Conservation (phyloP, 2,113 vertebrate species). For the Phyllostomus hastatus region DNA sequence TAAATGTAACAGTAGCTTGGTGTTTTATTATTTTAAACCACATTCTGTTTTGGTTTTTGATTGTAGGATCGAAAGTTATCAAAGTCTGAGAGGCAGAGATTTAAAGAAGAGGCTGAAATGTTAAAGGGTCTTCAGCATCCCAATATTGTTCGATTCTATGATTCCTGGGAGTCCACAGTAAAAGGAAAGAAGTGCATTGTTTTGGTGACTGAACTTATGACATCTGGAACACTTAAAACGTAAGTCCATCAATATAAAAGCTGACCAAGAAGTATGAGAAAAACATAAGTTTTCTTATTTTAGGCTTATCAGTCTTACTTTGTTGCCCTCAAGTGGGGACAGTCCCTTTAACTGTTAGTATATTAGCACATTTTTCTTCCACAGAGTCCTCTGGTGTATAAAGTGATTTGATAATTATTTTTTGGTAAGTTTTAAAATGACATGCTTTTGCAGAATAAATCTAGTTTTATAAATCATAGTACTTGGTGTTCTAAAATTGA, state of each 20-base stretch:
- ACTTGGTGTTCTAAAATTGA: not conserved
- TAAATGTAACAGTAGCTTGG: not conserved
- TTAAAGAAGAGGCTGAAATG: slow-evolving; percentile 99
- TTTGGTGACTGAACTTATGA: slow-evolving; percentile 98
- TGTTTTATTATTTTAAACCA: slow-evolving; percentile 32
- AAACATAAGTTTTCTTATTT: slow-evolving; percentile 11
- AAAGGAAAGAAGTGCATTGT: slow-evolving; percentile 99
- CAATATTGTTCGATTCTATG: slow-evolving; percentile 99
- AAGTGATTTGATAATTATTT: slow-evolving; percentile 27
- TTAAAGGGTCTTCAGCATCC: slow-evolving; percentile 98
- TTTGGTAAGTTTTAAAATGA: slow-evolving; percentile 4
- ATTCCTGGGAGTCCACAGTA: slow-evolving; percentile 97
- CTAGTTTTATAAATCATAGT: slow-evolving; percentile 9
- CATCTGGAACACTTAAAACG: slow-evolving; percentile 98
- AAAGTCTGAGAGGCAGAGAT: slow-evolving; percentile 95
- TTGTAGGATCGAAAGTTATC: slow-evolving; percentile 97
- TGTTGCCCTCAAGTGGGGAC: not conserved
- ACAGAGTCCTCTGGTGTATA: not conserved
- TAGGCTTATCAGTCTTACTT: not conserved
- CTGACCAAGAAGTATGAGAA: not conserved
- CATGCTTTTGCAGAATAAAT: not conserved
- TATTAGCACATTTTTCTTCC: slow-evolving; percentile 1
- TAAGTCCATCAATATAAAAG: slow-evolving; percentile 81
- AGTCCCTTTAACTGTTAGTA: not conserved
- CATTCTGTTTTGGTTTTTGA: slow-evolving; percentile 26